These are phyloP conservation scores for Trichogramma dendrolimi DNA, from an alignment of 2,888 invertebrate genomes.

Conservation along the genomic window DNA sequence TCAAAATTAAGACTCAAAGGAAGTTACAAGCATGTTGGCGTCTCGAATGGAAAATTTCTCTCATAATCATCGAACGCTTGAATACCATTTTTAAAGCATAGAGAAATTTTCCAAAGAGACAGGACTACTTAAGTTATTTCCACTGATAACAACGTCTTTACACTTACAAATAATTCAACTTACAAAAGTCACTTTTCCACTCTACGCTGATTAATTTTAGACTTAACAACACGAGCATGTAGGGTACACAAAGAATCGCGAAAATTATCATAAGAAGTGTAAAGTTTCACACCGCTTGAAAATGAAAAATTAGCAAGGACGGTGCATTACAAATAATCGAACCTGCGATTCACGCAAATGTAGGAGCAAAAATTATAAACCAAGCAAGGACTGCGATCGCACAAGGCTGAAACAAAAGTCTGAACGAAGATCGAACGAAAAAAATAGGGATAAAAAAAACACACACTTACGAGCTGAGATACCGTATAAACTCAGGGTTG, in stretches of 20 bases:
- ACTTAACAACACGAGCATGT: background rate
- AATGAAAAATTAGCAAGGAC: background rate
- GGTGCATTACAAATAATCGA: no score
- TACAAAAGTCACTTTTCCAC: background rate
- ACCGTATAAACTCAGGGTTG: background rate
- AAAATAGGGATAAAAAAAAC: background rate
- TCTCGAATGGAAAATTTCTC: constrained; percentile 23
- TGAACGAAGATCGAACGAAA: background rate
- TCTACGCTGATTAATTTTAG: background rate
- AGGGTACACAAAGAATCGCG: no score
- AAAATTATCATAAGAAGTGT: background rate
- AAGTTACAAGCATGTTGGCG: constrained; percentile 17
- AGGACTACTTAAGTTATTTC: no score
- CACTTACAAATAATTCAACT: no score
- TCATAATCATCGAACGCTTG: constrained; percentile 1
- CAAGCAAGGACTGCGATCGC: no score
- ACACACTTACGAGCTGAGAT: background rate
- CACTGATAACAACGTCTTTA: no score
- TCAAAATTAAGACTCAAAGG: constrained; percentile 2
- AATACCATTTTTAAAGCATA: no score
- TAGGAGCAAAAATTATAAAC: no score
- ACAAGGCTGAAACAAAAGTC: constrained; percentile 6
- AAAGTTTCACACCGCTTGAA: background rate
- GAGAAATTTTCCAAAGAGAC: no score
- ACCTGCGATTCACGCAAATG: no score